Conservation (phyloP, 2,888 invertebrate genomes). For the Bembecia ichneumoniformis region DNA sequence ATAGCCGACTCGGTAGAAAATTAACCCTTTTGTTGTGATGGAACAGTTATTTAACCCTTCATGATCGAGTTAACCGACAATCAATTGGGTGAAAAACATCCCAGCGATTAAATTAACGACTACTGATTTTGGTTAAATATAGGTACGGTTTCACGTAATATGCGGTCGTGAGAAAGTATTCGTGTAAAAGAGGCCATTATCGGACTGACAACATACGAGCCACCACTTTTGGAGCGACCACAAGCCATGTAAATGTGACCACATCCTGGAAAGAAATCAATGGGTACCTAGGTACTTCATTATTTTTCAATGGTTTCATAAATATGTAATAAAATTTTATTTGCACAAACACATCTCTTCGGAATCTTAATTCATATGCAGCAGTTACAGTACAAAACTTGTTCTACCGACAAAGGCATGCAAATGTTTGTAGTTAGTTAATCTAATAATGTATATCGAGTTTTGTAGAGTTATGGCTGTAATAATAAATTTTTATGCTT, state of each 20-base stretch:
- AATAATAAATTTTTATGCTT: too few relatives aligned
- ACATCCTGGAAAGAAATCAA: too few relatives aligned
- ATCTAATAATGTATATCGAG: too few relatives aligned
- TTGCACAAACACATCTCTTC: too few relatives aligned
- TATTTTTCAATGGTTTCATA: too few relatives aligned
- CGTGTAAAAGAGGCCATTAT: not conserved
- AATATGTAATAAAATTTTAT: too few relatives aligned
- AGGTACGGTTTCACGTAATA: not conserved
- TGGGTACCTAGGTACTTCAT: too few relatives aligned
- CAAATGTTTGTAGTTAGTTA: too few relatives aligned
- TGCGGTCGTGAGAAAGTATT: not conserved
- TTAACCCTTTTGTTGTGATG: conserved; percentile 44
- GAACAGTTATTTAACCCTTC: conserved; percentile 36
- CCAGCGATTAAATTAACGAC: conserved; percentile 34
- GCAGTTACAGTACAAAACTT: too few relatives aligned
- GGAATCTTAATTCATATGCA: too few relatives aligned
- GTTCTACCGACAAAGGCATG: too few relatives aligned
- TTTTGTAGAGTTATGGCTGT: too few relatives aligned
- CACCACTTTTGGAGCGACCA: not conserved
- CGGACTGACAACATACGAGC: not conserved
- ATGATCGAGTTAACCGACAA: conserved; percentile 36
- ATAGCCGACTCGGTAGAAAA: conserved; percentile 30
- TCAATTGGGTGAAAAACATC: conserved; percentile 41
- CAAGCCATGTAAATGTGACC: not conserved
- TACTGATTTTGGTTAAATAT: conserved; percentile 18